phyloP scores from a whole-genome alignment of 2,888 invertebrate species.

The Eustalomyia histrio region DNA sequence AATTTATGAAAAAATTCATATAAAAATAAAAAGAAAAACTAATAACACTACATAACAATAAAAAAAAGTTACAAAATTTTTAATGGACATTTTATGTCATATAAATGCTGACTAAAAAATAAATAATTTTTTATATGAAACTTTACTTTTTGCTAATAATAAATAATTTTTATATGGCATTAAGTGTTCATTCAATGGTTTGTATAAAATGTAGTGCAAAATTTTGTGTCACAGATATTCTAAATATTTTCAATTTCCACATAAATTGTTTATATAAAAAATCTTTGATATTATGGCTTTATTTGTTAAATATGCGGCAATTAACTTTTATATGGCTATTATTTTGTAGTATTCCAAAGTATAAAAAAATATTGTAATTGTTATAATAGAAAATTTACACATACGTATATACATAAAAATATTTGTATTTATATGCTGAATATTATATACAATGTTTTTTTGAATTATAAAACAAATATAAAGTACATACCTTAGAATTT shows the following conservation, averaged over 20 bases:
- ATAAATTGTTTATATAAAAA: background rate
- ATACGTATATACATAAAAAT: background rate
- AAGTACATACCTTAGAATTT: too few relatives aligned
- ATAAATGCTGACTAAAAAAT: constrained; percentile 17
- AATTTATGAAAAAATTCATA: constrained; percentile 18
- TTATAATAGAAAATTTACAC: background rate
- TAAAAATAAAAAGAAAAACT: background rate
- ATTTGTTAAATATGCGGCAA: constrained; percentile 43
- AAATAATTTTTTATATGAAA: background rate
- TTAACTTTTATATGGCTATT: constrained; percentile 12
- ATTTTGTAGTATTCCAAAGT: constrained; percentile 14
- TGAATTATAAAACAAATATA: background rate
- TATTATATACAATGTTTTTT: background rate
- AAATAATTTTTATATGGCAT: constrained; percentile 1
- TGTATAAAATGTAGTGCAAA: background rate
- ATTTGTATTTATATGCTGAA: constrained; percentile 4
- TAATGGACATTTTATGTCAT: background rate
- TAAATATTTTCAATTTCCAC: background rate
- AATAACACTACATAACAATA: background rate
- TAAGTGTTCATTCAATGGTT: background rate
- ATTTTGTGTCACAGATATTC: background rate
- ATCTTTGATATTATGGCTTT: constrained; percentile 2
- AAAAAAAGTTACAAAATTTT: background rate
- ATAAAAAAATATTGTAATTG: constrained; percentile 19
- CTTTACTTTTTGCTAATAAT: background rate